Percentiles rank a stretch among this genome's conserved stretches.
phyloP scores from a whole-genome alignment of 2,888 invertebrate species.

The Apamea anceps region DNA sequence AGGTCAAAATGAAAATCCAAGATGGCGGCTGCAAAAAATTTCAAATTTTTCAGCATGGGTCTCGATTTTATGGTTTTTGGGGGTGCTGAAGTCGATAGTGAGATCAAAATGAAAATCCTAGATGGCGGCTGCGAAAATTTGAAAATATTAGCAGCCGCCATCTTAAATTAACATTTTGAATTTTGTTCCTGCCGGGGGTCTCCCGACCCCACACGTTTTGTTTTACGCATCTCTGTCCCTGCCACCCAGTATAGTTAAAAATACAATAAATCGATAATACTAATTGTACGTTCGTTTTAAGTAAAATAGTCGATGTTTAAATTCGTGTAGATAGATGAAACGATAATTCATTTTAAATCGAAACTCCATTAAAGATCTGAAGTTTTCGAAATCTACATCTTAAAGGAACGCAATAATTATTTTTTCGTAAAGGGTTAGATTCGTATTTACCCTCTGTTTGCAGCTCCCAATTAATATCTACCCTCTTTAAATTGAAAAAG shows the following conservation, averaged over 20 bases:
- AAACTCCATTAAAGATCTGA: neutral
- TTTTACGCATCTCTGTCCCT: too few relatives aligned
- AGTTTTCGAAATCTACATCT: constrained; percentile 1
- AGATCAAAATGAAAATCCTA: too few relatives aligned
- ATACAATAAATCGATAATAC: neutral
- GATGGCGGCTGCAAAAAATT: too few relatives aligned
- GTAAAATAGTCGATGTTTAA: neutral
- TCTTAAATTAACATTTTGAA: too few relatives aligned
- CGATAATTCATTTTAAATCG: neutral
- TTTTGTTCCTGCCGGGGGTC: too few relatives aligned
- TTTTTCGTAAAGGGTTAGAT: constrained; percentile 8
- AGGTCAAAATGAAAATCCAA: too few relatives aligned
- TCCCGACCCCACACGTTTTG: too few relatives aligned
- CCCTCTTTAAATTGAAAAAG: constrained; percentile 48
- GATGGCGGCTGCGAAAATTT: too few relatives aligned
- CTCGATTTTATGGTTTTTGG: too few relatives aligned
- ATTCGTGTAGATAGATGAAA: neutral
- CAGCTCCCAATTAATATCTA: constrained; percentile 28
- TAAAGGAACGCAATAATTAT: constrained; percentile 17
- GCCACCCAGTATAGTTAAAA: neutral
- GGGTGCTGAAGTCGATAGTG: too few relatives aligned
- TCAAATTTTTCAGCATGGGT: too few relatives aligned
- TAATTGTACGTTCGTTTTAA: neutral
- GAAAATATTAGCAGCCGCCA: too few relatives aligned
- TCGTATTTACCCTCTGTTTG: constrained; percentile 14